A percentile compares a stretch with the other conserved stretches of the same genome.
phyloP scores from a whole-genome alignment of 2,888 invertebrate genomes.

The Schizotus pectinicornis region DNA sequence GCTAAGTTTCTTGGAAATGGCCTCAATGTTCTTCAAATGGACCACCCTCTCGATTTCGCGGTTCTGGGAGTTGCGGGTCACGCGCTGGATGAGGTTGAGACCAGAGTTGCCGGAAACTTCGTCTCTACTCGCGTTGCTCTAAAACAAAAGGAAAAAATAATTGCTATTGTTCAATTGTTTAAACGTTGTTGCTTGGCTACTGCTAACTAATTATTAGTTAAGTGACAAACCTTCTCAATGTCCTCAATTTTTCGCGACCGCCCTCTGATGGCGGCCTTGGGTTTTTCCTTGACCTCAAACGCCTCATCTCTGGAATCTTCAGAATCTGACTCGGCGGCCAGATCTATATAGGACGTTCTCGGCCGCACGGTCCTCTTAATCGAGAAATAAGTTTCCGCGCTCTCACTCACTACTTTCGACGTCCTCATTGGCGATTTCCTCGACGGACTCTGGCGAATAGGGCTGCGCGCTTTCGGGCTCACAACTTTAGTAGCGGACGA shows the following conservation, averaged over 20 bases:
- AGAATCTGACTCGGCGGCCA: too few relatives aligned
- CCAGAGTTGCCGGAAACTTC: not conserved
- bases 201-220: too few relatives aligned
- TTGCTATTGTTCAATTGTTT: not conserved
- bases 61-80: conserved; percentile 44
- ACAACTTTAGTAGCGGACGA: conserved; percentile 10
- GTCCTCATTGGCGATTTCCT: conserved; percentile 34
- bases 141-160: conserved; percentile 6
- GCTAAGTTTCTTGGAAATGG: conserved; percentile 44
- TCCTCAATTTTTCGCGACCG: too few relatives aligned
- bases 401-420: conserved; percentile 30
- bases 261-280: too few relatives aligned
- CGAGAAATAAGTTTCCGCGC: conserved; percentile 5
- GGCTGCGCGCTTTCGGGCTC: conserved; percentile 30
- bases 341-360: not conserved
- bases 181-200: too few relatives aligned
- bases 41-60: conserved; percentile 49
- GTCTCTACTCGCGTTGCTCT: not conserved
- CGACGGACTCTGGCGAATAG: conserved; percentile 37
- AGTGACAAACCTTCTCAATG: too few relatives aligned
- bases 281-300: too few relatives aligned
- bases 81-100: conserved; percentile 32
- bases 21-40: conserved; percentile 48
- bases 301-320: too few relatives aligned
- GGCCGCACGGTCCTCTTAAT: not conserved